Evolutionary conservation across 2,113 vertebrate species (phyloP).

Genomic region (Meles meles): DNA sequence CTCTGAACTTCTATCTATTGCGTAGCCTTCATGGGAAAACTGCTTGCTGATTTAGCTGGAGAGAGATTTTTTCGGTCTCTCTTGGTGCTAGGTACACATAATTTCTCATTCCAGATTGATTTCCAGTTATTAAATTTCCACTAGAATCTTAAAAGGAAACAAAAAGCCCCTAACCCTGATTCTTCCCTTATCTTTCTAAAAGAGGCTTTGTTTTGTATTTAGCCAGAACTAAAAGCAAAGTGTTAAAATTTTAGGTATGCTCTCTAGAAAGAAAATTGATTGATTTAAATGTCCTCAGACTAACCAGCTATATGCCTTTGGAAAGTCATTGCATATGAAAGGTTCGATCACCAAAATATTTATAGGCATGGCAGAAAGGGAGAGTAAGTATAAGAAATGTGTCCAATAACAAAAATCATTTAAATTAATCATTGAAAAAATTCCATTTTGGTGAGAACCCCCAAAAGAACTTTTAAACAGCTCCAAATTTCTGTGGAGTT

Average conservation of each 20-base stretch:
- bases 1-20: not conserved
- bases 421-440: not conserved
- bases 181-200: not conserved
- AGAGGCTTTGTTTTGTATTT: not conserved
- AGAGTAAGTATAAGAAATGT: not conserved
- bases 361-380: not conserved
- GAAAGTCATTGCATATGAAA: not conserved
- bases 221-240: not conserved
- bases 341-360: not conserved
- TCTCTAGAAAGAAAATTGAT: not conserved
- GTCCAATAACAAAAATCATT: not conserved
- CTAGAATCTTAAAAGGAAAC: conserved; percentile 5
- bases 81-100: not conserved
- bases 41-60: conserved; percentile 4
- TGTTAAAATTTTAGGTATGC: not conserved
- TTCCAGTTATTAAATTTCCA: not conserved
- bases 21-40: not conserved
- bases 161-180: not conserved
- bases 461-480: not conserved
- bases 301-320: not conserved
- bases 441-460: not conserved
- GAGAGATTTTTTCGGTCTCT: not conserved
- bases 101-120: not conserved
- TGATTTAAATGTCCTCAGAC: not conserved
- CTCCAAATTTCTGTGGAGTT: not conserved